Conservation (phyloP, 2,113 vertebrate species). For the Pteruthius melanotis region DNA sequence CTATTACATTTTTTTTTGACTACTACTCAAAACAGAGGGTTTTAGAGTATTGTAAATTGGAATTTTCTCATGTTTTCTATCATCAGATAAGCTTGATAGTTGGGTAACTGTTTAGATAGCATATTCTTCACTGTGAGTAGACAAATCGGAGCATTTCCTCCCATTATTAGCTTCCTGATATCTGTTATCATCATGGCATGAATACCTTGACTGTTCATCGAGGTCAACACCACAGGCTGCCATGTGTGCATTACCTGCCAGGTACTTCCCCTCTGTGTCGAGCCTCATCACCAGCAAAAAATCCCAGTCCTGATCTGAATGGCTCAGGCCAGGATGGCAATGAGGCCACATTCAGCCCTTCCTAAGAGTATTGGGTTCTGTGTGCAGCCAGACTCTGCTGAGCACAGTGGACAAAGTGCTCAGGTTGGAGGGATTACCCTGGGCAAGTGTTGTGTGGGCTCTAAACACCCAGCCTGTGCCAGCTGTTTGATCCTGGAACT, state of each 20-base stretch:
- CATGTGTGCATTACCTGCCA: not conserved
- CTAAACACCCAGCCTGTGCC: not conserved
- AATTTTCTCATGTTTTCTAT: not conserved
- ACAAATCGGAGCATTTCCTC: not conserved
- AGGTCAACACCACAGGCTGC: not conserved
- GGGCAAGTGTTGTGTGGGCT: fast-evolving
- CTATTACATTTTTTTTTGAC: not conserved
- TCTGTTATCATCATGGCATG: not conserved
- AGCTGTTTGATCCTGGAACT: not conserved
- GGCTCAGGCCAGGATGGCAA: not conserved
- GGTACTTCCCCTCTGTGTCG: not conserved
- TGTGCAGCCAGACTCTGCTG: not conserved
- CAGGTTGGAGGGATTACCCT: not conserved
- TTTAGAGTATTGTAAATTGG: not conserved
- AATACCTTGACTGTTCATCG: not conserved
- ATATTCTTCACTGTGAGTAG: not conserved
- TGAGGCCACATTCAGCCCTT: not conserved
- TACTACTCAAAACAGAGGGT: not conserved
- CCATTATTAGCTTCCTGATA: not conserved
- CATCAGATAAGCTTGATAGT: not conserved
- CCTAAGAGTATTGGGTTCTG: not conserved
- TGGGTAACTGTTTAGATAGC: not conserved
- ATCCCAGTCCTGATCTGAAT: not conserved
- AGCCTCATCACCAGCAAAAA: not conserved
- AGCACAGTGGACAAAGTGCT: not conserved